phyloP scores from a whole-genome alignment of 2,113 vertebrate genomes.

The Carlito syrichta region DNA sequence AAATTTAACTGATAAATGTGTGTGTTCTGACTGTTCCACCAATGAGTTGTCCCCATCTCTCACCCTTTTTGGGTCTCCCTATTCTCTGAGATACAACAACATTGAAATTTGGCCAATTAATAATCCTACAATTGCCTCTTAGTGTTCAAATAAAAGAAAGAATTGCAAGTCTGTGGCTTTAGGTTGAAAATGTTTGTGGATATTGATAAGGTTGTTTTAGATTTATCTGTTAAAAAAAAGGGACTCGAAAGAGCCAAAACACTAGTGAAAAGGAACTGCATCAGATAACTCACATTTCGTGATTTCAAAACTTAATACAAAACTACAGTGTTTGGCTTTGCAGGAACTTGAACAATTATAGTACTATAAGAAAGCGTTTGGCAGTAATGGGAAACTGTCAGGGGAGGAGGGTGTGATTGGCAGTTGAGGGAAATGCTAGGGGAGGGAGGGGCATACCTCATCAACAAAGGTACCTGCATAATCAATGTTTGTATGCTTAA shows the following conservation, averaged over 20 bases:
- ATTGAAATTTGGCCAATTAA: neutral
- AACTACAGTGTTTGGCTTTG: neutral
- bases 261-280: neutral
- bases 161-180: neutral
- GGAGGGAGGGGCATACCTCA: too few species aligned
- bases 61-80: neutral
- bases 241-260: neutral
- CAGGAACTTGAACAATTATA: too few species aligned
- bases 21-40: neutral
- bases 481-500: too few species aligned
- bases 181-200: neutral
- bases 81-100: neutral
- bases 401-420: too few species aligned
- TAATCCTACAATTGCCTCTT: neutral
- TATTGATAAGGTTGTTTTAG: neutral
- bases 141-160: neutral
- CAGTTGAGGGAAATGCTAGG: too few species aligned
- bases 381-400: too few species aligned
- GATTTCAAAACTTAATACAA: neutral
- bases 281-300: neutral
- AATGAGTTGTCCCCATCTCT: neutral
- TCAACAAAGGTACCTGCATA: too few species aligned
- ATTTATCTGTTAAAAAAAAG: neutral
- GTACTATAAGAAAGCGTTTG: too few species aligned
- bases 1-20: neutral